These are phyloP conservation scores for Hylomyscus alleni DNA, from an alignment of 2,797 vertebrate species.

Conservation along the genomic window DNA sequence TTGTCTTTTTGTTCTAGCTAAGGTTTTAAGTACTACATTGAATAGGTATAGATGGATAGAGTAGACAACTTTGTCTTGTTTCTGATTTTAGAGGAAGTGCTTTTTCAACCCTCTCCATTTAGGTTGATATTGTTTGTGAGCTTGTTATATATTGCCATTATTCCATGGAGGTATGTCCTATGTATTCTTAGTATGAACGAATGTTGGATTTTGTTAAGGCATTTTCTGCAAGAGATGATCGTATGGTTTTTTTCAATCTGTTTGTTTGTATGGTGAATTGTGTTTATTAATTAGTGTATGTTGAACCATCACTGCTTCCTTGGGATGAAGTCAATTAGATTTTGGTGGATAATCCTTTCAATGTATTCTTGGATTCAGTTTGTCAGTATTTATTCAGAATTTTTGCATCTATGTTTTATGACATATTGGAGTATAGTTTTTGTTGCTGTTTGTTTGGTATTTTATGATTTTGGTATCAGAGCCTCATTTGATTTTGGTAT, in stretches of 20 bases:
- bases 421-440: not conserved
- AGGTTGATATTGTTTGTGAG: not conserved
- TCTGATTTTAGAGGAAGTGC: not conserved
- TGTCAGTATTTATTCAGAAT: not conserved
- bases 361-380: not conserved
- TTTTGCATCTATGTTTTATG: not conserved
- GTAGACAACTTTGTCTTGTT: not conserved
- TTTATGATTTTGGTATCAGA: not conserved
- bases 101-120: not conserved
- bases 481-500: too few relatives aligned
- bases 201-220: not conserved
- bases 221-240: not conserved
- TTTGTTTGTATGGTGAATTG: not conserved
- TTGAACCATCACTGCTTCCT: not conserved
- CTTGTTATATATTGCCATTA: not conserved
- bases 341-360: not conserved
- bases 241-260: not conserved
- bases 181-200: not conserved
- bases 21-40: not conserved
- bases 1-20: not conserved
- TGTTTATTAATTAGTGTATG: too few relatives aligned
- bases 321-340: not conserved
- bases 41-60: not conserved
- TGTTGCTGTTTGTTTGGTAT: not conserved
- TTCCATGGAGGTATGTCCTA: too few relatives aligned